Percentiles rank a stretch among this genome's conserved stretches.
These are phyloP conservation scores for Dromaius novaehollandiae DNA, from an alignment of 2,113 vertebrate species.

Conservation along the genomic window DNA sequence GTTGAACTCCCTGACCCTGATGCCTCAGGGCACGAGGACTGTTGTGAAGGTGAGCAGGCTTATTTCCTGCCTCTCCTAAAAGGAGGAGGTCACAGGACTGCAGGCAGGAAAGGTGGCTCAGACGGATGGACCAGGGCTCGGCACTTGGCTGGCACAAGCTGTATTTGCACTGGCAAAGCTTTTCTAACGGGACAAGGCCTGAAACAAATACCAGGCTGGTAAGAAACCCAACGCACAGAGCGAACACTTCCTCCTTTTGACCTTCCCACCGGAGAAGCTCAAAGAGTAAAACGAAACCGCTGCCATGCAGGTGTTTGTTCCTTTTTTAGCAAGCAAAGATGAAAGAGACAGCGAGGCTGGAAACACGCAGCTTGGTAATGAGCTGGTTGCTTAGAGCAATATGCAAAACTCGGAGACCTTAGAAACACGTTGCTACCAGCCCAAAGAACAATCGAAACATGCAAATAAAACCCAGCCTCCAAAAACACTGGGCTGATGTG, in stretches of 20 bases:
- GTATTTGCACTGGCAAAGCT: background rate
- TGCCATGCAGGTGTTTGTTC: background rate
- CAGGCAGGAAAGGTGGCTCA: background rate
- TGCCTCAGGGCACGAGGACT: background rate
- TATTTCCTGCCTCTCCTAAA: background rate
- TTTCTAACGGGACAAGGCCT: background rate
- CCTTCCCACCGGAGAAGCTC: background rate
- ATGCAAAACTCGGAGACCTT: background rate
- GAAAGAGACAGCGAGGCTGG: background rate
- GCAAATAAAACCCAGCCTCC: background rate
- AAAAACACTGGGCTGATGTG: background rate
- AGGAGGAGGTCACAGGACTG: accelerated
- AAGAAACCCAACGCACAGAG: background rate
- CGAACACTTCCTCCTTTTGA: background rate
- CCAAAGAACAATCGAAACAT: background rate
- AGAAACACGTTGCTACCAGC: background rate
- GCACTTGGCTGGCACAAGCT: background rate
- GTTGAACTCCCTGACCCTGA: background rate
- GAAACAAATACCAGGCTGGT: background rate
- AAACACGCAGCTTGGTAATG: background rate
- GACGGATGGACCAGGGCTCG: background rate
- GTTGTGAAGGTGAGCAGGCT: background rate
- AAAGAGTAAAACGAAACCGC: background rate
- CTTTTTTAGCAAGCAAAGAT: background rate
- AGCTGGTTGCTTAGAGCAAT: background rate